Evolutionary conservation across 2,888 invertebrate genomes (phyloP), one percentile per base, ranked within the genome.

Genomic region (Aporophyla lueneburgensis): DNA sequence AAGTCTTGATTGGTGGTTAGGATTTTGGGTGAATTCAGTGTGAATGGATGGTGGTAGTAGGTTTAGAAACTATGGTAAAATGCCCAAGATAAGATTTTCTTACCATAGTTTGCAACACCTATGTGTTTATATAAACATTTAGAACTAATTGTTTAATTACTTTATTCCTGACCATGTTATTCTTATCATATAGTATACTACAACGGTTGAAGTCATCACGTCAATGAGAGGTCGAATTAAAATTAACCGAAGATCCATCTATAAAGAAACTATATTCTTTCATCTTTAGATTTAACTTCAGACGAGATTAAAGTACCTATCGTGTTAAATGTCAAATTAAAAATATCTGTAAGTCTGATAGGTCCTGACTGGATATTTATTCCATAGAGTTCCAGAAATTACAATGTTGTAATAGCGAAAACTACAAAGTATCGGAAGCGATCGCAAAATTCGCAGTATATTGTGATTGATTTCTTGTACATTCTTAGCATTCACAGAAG

Each of bases 371-470:
- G 10, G 16, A 61, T 10, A 61, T 24, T 53, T 10, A 61, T 14
- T 43, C 1, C 58, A 2, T 62, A 81, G 16, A 27, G 12, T 54
- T 81, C 40, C 2, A 51, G 74, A 49, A 77, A 62, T 21, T 33
- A 12, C 2, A 43, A 27, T 61, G 33, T 21, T 43, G 43, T n/a
- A 16, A 2, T 33, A 43, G 7, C 24, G 46, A 71, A 4, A 40
- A 81, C 61, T 74, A 81, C 74, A 81, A 81, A 81, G 74, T 40
- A 33, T 40, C 74, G 81, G 54, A 74, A 74, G 54, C 7, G 0
- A 62, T 51, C 21, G 14, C 49, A 0, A 54, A 76, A 80, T 80
- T 73, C 61, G n/a, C 74, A 74, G 61, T 81, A 43, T n/a, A 40
- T 61, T 61, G 10, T 24, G 19, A 76, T 80, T 80, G 81, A 76